These are phyloP conservation scores for Colossoma macropomum DNA, from an alignment of 2,113 vertebrate species.

Conservation along the genomic window DNA sequence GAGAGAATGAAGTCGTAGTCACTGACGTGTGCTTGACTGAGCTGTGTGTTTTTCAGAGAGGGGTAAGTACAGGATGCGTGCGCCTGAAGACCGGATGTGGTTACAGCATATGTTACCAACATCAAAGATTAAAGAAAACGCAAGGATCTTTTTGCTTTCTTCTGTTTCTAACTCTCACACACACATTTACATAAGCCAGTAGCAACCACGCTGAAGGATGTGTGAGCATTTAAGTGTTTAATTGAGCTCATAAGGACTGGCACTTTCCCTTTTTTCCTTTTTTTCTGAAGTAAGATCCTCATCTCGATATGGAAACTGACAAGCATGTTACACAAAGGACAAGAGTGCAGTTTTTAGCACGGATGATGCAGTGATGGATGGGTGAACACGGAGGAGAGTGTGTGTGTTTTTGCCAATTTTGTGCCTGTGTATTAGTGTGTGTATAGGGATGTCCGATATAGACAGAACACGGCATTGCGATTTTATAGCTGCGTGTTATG, in stretches of 20 bases:
- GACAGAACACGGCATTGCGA: background rate
- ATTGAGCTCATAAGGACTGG: slow-evolving; percentile 19
- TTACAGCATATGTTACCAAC: slow-evolving; percentile 10
- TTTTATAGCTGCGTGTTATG: background rate
- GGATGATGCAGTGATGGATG: slow-evolving; percentile 11
- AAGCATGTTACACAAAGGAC: slow-evolving; percentile 10
- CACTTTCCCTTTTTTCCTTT: background rate
- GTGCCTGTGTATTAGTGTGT: background rate
- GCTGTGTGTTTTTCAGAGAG: slow-evolving; percentile 3
- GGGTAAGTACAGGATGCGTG: background rate
- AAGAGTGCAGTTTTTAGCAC: background rate
- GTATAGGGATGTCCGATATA: background rate
- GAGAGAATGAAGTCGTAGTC: background rate
- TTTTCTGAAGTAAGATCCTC: background rate
- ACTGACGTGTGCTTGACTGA: background rate
- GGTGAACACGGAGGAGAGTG: background rate
- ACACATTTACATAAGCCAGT: background rate
- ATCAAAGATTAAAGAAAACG: slow-evolving; percentile 7
- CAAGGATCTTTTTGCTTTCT: background rate
- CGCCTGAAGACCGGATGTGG: slow-evolving; percentile 6
- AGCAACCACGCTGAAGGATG: background rate
- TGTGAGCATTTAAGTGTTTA: slow-evolving; percentile 12
- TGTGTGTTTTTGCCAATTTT: background rate
- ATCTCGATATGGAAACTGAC: slow-evolving; percentile 23
- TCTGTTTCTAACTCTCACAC: slow-evolving; percentile 2